Conservation (phyloP, 2,888 invertebrate species). For the Drosophila neonasuta region DNA sequence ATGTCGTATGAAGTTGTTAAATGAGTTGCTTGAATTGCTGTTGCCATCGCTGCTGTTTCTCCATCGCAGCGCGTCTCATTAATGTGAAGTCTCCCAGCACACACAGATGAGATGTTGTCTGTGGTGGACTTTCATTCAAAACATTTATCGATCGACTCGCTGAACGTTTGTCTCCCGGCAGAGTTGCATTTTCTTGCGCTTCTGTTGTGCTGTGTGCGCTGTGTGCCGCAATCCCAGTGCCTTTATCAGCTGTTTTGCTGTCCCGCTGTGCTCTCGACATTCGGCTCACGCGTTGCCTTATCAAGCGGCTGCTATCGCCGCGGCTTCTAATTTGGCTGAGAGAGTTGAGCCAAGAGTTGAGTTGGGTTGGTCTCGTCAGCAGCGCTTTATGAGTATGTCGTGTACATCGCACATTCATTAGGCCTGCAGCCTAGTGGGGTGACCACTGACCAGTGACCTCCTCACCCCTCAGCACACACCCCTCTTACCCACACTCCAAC, state of each 20-base stretch:
- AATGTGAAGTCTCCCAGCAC: constrained; percentile 42
- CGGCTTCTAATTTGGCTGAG: constrained; percentile 59
- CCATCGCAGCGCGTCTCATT: constrained; percentile 36
- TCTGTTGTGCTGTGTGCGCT: not conserved
- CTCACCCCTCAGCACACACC: not conserved
- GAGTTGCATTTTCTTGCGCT: constrained; percentile 4
- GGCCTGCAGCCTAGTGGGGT: constrained; percentile 35
- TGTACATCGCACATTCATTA: constrained; percentile 74
- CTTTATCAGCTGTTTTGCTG: constrained; percentile 8
- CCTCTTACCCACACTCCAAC: not conserved
- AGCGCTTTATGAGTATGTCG: constrained; percentile 67
- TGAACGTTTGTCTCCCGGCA: constrained; percentile 11
- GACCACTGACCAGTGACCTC: constrained; percentile 15
- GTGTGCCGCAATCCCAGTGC: not conserved
- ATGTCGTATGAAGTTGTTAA: constrained; percentile 54
- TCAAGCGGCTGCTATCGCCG: constrained; percentile 62
- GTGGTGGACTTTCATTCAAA: too few relatives aligned
- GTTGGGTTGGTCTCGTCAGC: constrained; percentile 10
- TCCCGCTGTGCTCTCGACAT: constrained; percentile 19
- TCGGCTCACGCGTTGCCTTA: constrained; percentile 42
- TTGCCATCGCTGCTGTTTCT: constrained; percentile 2
- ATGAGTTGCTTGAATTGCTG: constrained; percentile 41
- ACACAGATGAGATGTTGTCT: too few relatives aligned
- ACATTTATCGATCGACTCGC: constrained; percentile 15
- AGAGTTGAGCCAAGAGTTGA: constrained; percentile 1